phyloP scores from a whole-genome alignment of 2,797 vertebrate genomes.

The Echiichthys vipera region DNA sequence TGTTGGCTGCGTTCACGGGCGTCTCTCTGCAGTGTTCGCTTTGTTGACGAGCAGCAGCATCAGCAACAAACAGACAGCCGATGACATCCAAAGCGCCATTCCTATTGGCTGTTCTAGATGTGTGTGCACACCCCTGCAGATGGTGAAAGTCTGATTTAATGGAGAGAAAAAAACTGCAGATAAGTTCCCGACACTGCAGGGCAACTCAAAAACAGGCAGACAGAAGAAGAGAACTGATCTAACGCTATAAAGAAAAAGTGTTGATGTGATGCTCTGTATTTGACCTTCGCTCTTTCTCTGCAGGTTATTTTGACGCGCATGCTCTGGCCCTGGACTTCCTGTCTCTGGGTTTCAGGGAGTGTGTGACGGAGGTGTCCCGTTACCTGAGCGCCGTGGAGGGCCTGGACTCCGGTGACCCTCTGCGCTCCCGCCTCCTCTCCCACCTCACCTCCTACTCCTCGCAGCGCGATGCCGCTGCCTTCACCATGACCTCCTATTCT shows the following conservation, averaged over 20 bases:
- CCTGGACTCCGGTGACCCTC: conserved; percentile 89
- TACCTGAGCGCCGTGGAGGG: conserved; percentile 92
- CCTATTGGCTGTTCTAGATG: no score
- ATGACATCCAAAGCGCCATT: no score
- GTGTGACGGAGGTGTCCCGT: conserved; percentile 91
- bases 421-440: conserved; percentile 90
- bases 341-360: conserved; percentile 96
- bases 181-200: no score
- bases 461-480: conserved; percentile 88
- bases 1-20: conserved; percentile 84
- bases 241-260: no score
- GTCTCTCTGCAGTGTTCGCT: conserved; percentile 87
- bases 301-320: conserved; percentile 92
- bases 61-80: conserved; percentile 10
- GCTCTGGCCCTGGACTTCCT: conserved; percentile 97
- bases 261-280: no score
- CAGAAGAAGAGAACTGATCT: no score
- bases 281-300: conserved; percentile 67
- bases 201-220: no score
- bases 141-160: no score
- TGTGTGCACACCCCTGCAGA: no score
- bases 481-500: conserved; percentile 67
- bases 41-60: conserved; percentile 84
- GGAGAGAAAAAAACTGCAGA: no score
- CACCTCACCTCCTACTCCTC: conserved; percentile 92